Base-by-base conservation (phyloP, 2,888 invertebrate genomes). In the Lypha dubia region DNA sequence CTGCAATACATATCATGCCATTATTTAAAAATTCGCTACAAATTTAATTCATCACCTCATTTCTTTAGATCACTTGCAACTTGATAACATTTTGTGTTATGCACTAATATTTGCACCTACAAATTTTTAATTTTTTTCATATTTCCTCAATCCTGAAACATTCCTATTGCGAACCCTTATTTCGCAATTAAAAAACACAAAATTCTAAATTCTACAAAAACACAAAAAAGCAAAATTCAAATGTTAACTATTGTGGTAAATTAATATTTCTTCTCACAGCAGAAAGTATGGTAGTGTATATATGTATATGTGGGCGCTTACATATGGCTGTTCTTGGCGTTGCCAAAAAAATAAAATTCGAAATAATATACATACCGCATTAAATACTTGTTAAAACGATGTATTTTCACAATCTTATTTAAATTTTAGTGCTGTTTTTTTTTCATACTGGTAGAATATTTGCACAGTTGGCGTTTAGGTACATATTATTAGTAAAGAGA, bases 381-480 rank as follows among this genome's bases (percentile, higher is more conserved):
- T 74, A 74, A 81, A 65, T 53, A 49, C 56, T 79, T 84, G 84
- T 63, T 70, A 70, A 84, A 74, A 35, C 17, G 49, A 28, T 81
- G 53, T 53, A 35, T 58, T 65, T 63, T 74, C 53, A 41, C 56
- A 13, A 71, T 46, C 24, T 17, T 20, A 49, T 51, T n/a, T 17
- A 41, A 20, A 28, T 28, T 28, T 28, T 2, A 28, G 28, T 28
- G 2, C 67, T 44, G 28, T 70, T 58, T 24, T 22, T 63, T 49
- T 7, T 49, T 67, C 17, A 51, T 28, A 56, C 67, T 74, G 17
- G 38, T 80, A 70, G 68, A 74, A 81, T 84, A 79, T 84, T 84
- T 84, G 77, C 81, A 81, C 81, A 84, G 84, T 84, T 84, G 84
- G 81, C 74, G 63, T 79, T 84, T 79, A 81, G 81, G 77, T 84